These are phyloP conservation scores for Silurus lanzhouensis DNA, from an alignment of 2,797 vertebrate genomes.

Conservation along the genomic window DNA sequence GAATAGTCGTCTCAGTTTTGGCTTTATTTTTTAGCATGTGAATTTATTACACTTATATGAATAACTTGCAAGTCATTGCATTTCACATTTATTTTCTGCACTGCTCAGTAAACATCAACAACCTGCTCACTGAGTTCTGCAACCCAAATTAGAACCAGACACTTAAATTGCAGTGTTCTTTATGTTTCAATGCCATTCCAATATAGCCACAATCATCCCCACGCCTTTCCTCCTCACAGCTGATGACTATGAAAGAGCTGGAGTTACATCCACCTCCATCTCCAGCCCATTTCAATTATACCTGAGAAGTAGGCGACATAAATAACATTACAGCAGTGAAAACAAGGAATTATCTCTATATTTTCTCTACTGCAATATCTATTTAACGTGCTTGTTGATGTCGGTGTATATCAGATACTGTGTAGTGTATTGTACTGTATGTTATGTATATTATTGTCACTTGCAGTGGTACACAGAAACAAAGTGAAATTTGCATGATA, in stretches of 20 bases:
- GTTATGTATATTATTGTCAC: neutral
- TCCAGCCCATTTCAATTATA: slow-evolving; percentile 9
- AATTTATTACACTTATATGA: neutral
- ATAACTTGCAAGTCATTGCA: neutral
- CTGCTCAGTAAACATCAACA: neutral
- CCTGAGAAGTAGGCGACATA: neutral
- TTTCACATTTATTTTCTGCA: neutral
- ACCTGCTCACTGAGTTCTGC: too few species aligned
- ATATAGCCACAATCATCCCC: slow-evolving; percentile 4
- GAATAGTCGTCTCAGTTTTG: neutral
- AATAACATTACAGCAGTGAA: neutral
- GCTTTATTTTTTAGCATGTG: neutral
- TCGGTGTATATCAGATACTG: neutral
- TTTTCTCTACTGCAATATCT: neutral
- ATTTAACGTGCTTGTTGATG: neutral
- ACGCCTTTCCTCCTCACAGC: neutral
- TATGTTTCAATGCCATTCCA: neutral
- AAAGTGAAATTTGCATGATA: too few species aligned
- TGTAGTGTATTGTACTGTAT: neutral
- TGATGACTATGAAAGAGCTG: neutral
- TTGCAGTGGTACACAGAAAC: neutral
- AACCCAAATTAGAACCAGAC: slow-evolving; percentile 1
- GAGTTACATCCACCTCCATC: slow-evolving; percentile 15
- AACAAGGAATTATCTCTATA: neutral
- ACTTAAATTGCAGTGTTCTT: slow-evolving; percentile 7